These are phyloP conservation scores for Rhyzopertha dominica DNA, from an alignment of 1,140 invertebrate species.

Conservation along the genomic window DNA sequence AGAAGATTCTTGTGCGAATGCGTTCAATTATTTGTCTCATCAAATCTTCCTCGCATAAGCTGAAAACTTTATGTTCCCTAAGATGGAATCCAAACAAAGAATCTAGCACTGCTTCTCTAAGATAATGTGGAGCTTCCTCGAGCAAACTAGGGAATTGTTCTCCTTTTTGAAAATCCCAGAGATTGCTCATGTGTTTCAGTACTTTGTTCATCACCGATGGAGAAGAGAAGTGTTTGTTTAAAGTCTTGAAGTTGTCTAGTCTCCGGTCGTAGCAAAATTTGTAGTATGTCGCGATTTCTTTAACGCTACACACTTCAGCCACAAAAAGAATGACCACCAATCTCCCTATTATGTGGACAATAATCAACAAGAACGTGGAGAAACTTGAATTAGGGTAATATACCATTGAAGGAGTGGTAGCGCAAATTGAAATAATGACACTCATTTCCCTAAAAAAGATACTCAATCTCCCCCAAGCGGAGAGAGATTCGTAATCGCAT, in stretches of 20 bases:
- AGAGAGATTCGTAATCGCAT: no score
- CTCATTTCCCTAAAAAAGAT: no score
- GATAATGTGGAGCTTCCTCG: constrained; percentile 21
- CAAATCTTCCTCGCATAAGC: constrained; percentile 20
- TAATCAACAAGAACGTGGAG: no score
- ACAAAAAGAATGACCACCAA: constrained; percentile 14
- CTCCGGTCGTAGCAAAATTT: constrained; percentile 4
- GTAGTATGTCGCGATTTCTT: constrained; percentile 7
- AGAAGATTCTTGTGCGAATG: constrained; percentile 7
- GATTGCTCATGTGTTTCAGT: constrained; percentile 6
- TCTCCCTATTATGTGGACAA: no score
- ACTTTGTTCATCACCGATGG: constrained; percentile 11
- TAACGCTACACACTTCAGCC: constrained; percentile 11
- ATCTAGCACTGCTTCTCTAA: constrained; percentile 21
- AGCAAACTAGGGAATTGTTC: constrained; percentile 18
- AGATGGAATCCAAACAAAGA: constrained; percentile 24
- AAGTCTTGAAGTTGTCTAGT: constrained; percentile 12
- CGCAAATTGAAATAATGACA: no score
- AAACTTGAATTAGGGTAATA: no score
- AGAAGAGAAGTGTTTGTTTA: constrained; percentile 12
- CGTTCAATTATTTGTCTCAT: constrained; percentile 16
- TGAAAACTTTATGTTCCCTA: constrained; percentile 17
- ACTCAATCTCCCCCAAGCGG: no score
- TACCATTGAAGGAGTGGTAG: no score
- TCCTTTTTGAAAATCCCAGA: constrained; percentile 10